Percentiles rank a stretch among this genome's conserved stretches.
These are phyloP conservation scores for Poecilia latipinna DNA, from an alignment of 2,113 vertebrate genomes.

Conservation along the genomic window DNA sequence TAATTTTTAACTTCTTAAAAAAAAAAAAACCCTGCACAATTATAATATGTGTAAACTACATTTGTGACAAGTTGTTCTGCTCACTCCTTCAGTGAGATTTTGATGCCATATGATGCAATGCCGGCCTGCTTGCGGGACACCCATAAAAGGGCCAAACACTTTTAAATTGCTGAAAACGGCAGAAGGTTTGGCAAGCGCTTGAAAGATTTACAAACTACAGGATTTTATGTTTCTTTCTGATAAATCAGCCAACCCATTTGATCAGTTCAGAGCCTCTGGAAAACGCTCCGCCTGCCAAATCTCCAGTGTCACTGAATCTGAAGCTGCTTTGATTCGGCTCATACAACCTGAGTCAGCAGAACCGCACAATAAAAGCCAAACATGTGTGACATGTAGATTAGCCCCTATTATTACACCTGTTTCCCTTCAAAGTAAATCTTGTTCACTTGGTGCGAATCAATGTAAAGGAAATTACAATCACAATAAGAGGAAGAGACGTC, in stretches of 20 bases:
- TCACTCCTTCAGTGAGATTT: background rate
- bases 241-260: slow-evolving; percentile 37
- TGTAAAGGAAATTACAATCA: slow-evolving; percentile 50
- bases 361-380: slow-evolving; percentile 35
- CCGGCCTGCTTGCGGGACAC: background rate
- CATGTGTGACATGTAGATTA: slow-evolving; percentile 59
- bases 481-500: slow-evolving; percentile 54
- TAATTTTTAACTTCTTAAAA: background rate
- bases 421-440: slow-evolving; percentile 52
- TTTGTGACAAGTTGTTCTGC: background rate
- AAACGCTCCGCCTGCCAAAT: slow-evolving; percentile 11
- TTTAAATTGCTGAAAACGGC: slow-evolving; percentile 10
- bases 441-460: slow-evolving; percentile 55
- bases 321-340: slow-evolving; percentile 49
- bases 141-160: background rate
- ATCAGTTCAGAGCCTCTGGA: slow-evolving; percentile 30
- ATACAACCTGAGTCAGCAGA: slow-evolving; percentile 51
- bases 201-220: slow-evolving; percentile 14
- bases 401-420: slow-evolving; percentile 41
- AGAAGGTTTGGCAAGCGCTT: background rate
- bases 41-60: no score
- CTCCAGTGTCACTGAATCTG: slow-evolving; percentile 36
- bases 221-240: slow-evolving; percentile 38
- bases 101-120: background rate
- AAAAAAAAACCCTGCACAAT: background rate